Base-by-base conservation (phyloP, 2,113 vertebrate species). In the Morone chrysops region DNA sequence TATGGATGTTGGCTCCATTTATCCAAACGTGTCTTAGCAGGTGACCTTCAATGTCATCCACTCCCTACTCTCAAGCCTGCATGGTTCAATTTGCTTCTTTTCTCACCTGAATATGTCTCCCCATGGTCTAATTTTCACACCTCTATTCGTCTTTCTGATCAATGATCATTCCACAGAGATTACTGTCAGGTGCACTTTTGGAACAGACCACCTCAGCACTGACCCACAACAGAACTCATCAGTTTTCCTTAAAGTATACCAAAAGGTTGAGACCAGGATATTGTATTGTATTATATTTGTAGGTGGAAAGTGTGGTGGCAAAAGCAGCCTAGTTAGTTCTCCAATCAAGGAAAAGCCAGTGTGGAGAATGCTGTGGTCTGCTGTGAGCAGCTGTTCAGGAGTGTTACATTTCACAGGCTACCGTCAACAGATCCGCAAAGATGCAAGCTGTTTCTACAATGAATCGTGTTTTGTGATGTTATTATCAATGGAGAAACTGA, bases 361-460 rank as follows among this genome's bases (percentile, higher is more conserved):
- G 31, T 40, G 75, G 75, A 78, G 70, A 75, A 80, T 71, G 80
- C 77, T 54, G 82, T 85, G 75, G 54, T 80, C 80, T 78, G 77
- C 70, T 61, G 78, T 9, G 48, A 81, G 79, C 90, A 92, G 89
- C 88, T 90, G 90, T 86, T 89, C 71, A 43, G 67, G 61, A 78
- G 86, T 86, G 84, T 92, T 91, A 91, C 84, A 88, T 90, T 93
- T 93, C 90, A 92, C 88, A 92, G 60, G 66, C 74, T 54, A 48
- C 31, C 56, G 77, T 83, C 84, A 84, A 88, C 78, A 82, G 67
- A 77, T 59, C 79, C 4, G 18, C 69, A 75, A 74, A 82, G 72
- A 83, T 69, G 63, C 81, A 87, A 85, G 76, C 86, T 48, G 88
- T 80, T 89, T 82, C 86, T 47, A 80, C 78, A 61, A 61, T 60